These are phyloP conservation scores for Pandemis heparana DNA, from an alignment of 2,888 invertebrate species.

Conservation along the genomic window DNA sequence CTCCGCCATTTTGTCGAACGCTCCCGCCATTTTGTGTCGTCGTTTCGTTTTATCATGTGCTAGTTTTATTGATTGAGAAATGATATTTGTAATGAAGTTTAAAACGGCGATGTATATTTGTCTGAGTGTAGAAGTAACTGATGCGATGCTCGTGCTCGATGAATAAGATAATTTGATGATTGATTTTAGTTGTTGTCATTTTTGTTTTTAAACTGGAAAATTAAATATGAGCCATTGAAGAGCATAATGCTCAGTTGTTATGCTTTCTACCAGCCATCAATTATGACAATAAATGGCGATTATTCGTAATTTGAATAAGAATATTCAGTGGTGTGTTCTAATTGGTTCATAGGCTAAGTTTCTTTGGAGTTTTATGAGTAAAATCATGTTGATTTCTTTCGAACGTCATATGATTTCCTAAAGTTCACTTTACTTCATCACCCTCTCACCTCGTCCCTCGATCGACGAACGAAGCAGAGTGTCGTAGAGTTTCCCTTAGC, in stretches of 20 bases:
- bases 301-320: neutral
- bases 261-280: neutral
- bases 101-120: neutral
- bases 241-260: neutral
- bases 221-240: neutral
- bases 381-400: neutral
- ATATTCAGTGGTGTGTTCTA: neutral
- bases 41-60: slow-evolving; percentile 19
- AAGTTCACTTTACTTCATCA: neutral
- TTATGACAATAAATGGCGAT: neutral
- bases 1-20: slow-evolving; percentile 21
- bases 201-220: neutral
- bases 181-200: neutral
- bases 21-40: slow-evolving; percentile 6
- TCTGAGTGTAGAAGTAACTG: neutral
- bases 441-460: slow-evolving; percentile 4
- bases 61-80: neutral
- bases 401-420: neutral
- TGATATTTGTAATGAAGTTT: too few relatives aligned
- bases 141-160: neutral
- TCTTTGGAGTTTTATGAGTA: neutral
- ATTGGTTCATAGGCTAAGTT: neutral
- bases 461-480: slow-evolving; percentile 50
- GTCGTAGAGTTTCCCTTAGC: slow-evolving; percentile 69
- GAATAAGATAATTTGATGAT: neutral